phyloP scores from a whole-genome alignment of 2,113 vertebrate genomes.

The Cololabis saira region DNA sequence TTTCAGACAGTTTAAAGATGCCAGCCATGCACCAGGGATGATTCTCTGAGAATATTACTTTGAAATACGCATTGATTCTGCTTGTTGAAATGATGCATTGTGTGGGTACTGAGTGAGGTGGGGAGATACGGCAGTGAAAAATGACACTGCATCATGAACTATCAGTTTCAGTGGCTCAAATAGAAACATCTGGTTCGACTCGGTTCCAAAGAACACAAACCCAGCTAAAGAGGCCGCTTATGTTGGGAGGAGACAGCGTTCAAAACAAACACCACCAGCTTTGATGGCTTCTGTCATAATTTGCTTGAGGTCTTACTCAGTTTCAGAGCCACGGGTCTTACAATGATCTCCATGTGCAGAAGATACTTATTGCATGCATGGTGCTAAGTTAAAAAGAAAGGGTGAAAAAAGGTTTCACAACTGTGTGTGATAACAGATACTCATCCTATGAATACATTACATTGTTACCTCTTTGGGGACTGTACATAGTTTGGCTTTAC shows the following conservation, averaged over 20 bases:
- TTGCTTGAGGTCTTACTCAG: constrained; percentile 56
- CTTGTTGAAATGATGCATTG: constrained; percentile 75
- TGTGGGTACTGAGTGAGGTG: constrained; percentile 77
- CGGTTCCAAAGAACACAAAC: constrained; percentile 79
- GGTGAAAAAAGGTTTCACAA: constrained; percentile 41
- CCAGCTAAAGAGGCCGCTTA: constrained; percentile 65
- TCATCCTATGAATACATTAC: constrained; percentile 52
- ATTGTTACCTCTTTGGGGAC: constrained; percentile 86
- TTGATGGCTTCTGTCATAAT: constrained; percentile 55
- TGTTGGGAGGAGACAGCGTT: constrained; percentile 70
- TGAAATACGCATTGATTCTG: constrained; percentile 77
- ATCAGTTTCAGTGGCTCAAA: constrained; percentile 82
- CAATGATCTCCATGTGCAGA: constrained; percentile 38
- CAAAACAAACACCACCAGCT: constrained; percentile 71
- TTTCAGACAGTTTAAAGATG: constrained; percentile 66
- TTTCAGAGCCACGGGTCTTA: constrained; percentile 35
- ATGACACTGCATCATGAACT: constrained; percentile 76
- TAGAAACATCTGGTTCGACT: constrained; percentile 85
- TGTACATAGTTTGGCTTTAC: constrained; percentile 88
- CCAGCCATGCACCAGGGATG: constrained; percentile 57
- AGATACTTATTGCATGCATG: constrained; percentile 7
- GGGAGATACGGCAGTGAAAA: constrained; percentile 74
- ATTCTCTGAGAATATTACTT: constrained; percentile 68
- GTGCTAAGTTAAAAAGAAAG: constrained; percentile 29
- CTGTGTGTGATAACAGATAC: constrained; percentile 41